Conservation (phyloP, 2,797 vertebrate genomes). For the Hapalemur alaotrensis region DNA sequence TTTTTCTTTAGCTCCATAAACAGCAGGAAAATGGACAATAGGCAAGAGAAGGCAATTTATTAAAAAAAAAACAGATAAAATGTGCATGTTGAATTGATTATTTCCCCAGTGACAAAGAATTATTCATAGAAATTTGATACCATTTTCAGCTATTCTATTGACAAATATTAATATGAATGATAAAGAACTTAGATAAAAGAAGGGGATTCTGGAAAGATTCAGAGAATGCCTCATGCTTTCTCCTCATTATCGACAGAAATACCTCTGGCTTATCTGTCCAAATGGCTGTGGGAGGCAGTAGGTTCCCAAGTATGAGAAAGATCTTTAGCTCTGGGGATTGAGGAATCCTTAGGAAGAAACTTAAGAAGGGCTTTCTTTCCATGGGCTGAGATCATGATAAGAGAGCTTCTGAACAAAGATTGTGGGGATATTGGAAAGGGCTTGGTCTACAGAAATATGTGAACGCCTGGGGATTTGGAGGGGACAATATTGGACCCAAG, state of each 20-base stretch:
- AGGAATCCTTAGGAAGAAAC: background rate
- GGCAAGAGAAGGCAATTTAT: background rate
- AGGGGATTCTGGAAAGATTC: background rate
- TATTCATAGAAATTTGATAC: background rate
- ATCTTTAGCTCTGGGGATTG: background rate
- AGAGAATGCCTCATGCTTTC: background rate
- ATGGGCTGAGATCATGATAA: background rate
- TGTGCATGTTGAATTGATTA: background rate
- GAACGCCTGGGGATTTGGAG: background rate
- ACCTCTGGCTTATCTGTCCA: background rate
- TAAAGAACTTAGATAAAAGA: background rate
- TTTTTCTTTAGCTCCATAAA: background rate
- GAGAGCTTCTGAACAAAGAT: background rate
- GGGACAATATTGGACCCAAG: rapidly evolving
- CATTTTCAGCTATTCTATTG: background rate
- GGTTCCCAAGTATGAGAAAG: background rate
- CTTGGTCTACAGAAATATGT: background rate
- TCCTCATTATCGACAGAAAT: background rate
- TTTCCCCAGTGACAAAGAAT: background rate
- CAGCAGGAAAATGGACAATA: background rate
- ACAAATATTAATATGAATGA: background rate
- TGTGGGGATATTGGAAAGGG: background rate
- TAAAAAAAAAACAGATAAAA: background rate
- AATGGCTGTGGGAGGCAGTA: background rate
- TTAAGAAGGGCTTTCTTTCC: background rate